A percentile compares a stretch with the other conserved stretches of the same genome.
Conservation (phyloP, 2,888 invertebrate genomes). For the Apantesis nais region DNA sequence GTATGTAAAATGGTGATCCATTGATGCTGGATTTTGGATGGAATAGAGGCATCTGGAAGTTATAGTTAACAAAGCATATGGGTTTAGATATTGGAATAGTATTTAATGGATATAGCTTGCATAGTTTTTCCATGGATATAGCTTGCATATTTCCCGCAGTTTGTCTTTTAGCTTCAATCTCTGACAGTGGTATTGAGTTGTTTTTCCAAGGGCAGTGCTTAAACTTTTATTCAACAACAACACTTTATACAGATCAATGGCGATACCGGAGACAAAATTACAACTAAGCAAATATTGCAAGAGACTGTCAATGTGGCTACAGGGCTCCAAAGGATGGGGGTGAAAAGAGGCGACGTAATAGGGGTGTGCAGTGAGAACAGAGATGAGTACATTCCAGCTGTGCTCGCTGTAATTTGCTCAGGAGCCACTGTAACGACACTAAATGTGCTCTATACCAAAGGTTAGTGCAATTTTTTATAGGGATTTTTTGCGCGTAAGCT, state of each 20-base stretch:
- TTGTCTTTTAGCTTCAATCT: neutral
- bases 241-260: constrained; percentile 78
- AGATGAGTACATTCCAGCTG: constrained; percentile 80
- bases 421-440: constrained; percentile 86
- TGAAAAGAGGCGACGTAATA: constrained; percentile 80
- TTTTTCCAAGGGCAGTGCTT: neutral
- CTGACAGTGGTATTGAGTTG: neutral
- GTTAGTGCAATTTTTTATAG: constrained; percentile 34
- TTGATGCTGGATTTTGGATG: too few species aligned
- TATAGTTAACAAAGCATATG: too few species aligned
- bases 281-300: constrained; percentile 78
- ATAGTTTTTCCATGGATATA: too few species aligned
- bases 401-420: constrained; percentile 80
- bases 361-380: constrained; percentile 87
- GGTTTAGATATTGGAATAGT: too few species aligned
- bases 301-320: constrained; percentile 79
- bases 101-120: too few species aligned
- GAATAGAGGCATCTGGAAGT: too few species aligned
- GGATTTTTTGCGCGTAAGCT: neutral
- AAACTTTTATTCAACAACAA: neutral
- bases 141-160: too few species aligned
- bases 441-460: constrained; percentile 84
- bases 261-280: constrained; percentile 78
- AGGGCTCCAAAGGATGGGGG: constrained; percentile 74
- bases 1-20: too few species aligned